Percentiles rank a stretch among this genome's conserved stretches.
phyloP scores from a whole-genome alignment of 1,140 invertebrate species.

The Micrasema minimum region DNA sequence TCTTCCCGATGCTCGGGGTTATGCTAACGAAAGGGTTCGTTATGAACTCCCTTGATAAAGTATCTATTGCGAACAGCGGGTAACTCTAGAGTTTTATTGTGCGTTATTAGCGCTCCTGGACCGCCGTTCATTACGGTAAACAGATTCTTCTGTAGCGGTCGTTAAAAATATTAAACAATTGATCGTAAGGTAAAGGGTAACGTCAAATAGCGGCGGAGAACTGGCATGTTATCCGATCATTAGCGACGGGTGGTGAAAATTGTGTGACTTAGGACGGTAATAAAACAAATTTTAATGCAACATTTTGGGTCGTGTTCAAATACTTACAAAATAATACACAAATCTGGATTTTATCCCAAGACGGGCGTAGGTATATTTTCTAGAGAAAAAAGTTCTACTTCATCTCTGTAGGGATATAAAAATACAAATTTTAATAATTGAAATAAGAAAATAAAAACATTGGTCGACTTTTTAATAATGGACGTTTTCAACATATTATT shows the following conservation, averaged over 20 bases:
- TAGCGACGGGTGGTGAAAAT: constrained; percentile 13
- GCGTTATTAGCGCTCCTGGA: constrained; percentile 33
- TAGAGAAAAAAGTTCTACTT: too few species aligned
- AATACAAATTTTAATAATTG: too few species aligned
- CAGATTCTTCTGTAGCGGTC: neutral
- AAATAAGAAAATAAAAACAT: too few species aligned
- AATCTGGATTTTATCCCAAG: too few species aligned
- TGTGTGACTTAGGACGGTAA: too few species aligned
- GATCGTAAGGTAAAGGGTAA: constrained; percentile 8
- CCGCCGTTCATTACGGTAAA: constrained; percentile 8
- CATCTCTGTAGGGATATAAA: too few species aligned
- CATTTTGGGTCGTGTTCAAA: too few species aligned
- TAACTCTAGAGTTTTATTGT: constrained; percentile 45
- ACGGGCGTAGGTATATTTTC: too few species aligned
- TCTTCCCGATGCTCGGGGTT: constrained; percentile 21
- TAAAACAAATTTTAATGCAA: too few species aligned
- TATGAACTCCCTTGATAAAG: constrained; percentile 38
- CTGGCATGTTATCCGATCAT: neutral
- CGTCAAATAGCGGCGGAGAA: constrained; percentile 6
- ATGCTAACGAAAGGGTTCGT: constrained; percentile 44
- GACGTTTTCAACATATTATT: too few species aligned
- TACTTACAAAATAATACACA: too few species aligned
- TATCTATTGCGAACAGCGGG: constrained; percentile 41
- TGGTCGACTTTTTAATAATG: too few species aligned
- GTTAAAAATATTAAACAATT: constrained; percentile 34